Evolutionary conservation across 2,797 vertebrate genomes (phyloP).

Genomic region (Mustela erminea): DNA sequence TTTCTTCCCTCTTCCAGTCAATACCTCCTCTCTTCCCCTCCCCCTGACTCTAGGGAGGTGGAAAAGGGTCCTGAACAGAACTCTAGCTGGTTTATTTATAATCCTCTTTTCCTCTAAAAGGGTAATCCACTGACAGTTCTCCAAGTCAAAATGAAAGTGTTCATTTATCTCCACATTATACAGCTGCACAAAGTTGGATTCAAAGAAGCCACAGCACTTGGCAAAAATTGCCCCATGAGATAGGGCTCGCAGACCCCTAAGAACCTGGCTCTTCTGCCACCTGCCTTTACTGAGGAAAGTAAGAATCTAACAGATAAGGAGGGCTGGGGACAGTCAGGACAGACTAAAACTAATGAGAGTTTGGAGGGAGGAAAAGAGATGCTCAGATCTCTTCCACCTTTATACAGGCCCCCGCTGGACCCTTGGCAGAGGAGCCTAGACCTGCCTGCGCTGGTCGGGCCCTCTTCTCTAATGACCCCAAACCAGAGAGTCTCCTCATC

Average conservation of each 20-base stretch:
- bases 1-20: background rate
- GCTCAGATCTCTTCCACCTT: background rate
- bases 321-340: background rate
- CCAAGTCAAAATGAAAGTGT: background rate
- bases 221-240: background rate
- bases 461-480: background rate
- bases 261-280: background rate
- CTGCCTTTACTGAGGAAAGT: constrained; percentile 10
- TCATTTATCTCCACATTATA: background rate
- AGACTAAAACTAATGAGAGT: background rate
- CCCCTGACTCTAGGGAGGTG: background rate
- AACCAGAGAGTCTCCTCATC: background rate
- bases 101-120: constrained; percentile 69
- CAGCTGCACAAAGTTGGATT: background rate
- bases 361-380: background rate
- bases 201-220: background rate
- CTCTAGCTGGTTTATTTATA: constrained; percentile 52
- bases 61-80: constrained; percentile 42
- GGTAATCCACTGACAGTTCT: constrained; percentile 45
- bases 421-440: background rate
- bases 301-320: background rate
- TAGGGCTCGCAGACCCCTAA: background rate
- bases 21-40: background rate
- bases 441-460: background rate
- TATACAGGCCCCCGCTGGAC: background rate